A percentile compares a stretch with the other conserved stretches of the same genome.
These are phyloP conservation scores for Nebria brevicollis DNA, from an alignment of 2,888 invertebrate species.

Conservation along the genomic window DNA sequence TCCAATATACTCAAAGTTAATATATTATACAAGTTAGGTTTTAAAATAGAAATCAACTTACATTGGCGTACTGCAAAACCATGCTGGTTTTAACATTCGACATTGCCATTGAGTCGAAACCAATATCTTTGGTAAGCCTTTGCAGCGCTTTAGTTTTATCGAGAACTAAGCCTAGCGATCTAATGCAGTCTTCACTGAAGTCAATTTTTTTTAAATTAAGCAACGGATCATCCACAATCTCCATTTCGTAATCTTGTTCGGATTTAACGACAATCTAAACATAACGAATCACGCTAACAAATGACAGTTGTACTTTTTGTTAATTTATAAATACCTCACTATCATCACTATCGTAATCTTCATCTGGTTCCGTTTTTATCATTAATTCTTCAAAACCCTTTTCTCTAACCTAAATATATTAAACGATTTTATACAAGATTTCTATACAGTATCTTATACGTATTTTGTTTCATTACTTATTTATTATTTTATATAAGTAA, in stretches of 20 bases:
- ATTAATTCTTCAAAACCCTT: conserved; percentile 27
- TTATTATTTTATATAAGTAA: no score
- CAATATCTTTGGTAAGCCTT: conserved; percentile 25
- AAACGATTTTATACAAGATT: neutral
- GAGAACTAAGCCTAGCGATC: conserved; percentile 15
- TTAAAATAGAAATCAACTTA: conserved; percentile 10
- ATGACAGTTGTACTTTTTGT: neutral
- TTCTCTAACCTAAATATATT: conserved; percentile 26
- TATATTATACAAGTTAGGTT: neutral
- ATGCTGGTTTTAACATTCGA: conserved; percentile 28
- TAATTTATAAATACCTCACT: conserved; percentile 22
- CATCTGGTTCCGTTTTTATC: conserved; percentile 37
- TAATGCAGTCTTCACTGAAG: conserved; percentile 34
- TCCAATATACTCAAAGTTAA: neutral
- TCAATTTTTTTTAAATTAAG: conserved; percentile 11
- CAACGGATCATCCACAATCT: conserved; percentile 3
- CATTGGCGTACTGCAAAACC: conserved; percentile 38
- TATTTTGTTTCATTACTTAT: no score
- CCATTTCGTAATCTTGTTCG: conserved; percentile 25
- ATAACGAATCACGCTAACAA: neutral
- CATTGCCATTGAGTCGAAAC: conserved; percentile 24
- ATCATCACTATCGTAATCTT: conserved; percentile 25
- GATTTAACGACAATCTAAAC: conserved; percentile 26
- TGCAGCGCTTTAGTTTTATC: conserved; percentile 16
- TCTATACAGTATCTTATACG: no score